Evolutionary conservation across 1,140 invertebrate genomes (phyloP).

Genomic region (Lepidostoma basale): DNA sequence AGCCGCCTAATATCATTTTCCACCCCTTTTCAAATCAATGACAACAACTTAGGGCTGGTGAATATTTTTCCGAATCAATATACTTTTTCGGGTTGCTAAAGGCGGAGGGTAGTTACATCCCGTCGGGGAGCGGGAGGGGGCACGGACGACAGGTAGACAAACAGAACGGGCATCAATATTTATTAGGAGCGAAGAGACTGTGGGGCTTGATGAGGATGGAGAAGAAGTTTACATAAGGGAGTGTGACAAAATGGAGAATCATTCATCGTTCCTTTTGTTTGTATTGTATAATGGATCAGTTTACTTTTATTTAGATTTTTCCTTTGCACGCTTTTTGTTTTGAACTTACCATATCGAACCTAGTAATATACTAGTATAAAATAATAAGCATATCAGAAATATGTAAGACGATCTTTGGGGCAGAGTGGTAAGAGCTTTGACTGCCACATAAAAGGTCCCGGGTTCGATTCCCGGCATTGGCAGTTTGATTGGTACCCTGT

Average conservation of each 20-base stretch:
- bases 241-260: conserved; percentile 30
- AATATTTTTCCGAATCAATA: conserved; percentile 46
- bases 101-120: conserved; percentile 6
- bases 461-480: no score
- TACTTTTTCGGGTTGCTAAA: conserved; percentile 43
- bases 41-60: conserved; percentile 25
- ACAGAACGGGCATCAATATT: conserved; percentile 47
- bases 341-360: no score
- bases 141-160: conserved; percentile 45
- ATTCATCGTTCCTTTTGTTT: conserved; percentile 15
- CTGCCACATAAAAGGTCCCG: no score
- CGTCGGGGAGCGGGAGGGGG: conserved; percentile 19
- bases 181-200: conserved; percentile 39
- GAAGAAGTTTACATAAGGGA: conserved; percentile 21
- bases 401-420: no score
- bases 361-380: no score
- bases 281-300: not conserved
- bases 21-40: conserved; percentile 16
- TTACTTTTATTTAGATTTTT: not conserved
- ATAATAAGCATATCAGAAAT: no score
- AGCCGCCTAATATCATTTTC: not conserved
- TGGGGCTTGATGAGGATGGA: conserved; percentile 37
- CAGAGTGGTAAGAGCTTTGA: no score
- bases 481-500: no score
- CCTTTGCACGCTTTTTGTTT: no score